A percentile compares a stretch with the other conserved stretches of the same genome.
Conservation (phyloP, 2,113 vertebrate species). For the Notarius lentiginosus region DNA sequence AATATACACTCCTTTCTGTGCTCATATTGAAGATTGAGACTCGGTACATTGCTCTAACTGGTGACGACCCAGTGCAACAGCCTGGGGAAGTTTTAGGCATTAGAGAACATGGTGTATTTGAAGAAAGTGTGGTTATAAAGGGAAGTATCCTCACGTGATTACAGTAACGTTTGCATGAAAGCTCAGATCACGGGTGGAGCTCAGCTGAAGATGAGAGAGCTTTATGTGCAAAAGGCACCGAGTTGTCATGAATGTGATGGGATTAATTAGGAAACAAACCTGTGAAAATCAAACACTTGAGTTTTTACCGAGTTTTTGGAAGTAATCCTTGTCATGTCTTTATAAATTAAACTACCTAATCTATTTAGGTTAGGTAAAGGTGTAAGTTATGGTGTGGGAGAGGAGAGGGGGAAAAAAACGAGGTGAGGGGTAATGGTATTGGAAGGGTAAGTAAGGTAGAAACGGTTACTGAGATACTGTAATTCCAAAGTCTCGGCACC, state of each 20-base stretch:
- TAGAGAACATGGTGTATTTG: neutral
- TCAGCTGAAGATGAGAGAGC: neutral
- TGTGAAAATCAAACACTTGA: neutral
- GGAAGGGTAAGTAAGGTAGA: neutral
- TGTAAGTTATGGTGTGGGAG: neutral
- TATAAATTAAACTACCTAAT: neutral
- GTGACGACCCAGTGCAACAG: neutral
- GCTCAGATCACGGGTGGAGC: neutral
- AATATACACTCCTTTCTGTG: neutral
- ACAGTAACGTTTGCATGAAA: constrained; percentile 11
- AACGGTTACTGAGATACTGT: neutral
- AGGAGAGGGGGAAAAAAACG: neutral
- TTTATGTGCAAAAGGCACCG: neutral
- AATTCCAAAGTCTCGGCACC: neutral
- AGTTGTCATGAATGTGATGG: neutral
- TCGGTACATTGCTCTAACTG: neutral
- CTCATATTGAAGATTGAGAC: neutral
- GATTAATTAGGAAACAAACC: neutral
- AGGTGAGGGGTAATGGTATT: neutral
- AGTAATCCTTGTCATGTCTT: too few relatives aligned
- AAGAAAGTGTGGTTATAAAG: constrained; percentile 17
- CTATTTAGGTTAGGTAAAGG: neutral
- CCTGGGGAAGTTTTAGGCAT: constrained; percentile 21
- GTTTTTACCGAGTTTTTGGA: neutral
- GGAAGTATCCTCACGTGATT: constrained; percentile 18